Base-by-base conservation (phyloP, 2,113 vertebrate genomes). In the Haemorhous mexicanus region DNA sequence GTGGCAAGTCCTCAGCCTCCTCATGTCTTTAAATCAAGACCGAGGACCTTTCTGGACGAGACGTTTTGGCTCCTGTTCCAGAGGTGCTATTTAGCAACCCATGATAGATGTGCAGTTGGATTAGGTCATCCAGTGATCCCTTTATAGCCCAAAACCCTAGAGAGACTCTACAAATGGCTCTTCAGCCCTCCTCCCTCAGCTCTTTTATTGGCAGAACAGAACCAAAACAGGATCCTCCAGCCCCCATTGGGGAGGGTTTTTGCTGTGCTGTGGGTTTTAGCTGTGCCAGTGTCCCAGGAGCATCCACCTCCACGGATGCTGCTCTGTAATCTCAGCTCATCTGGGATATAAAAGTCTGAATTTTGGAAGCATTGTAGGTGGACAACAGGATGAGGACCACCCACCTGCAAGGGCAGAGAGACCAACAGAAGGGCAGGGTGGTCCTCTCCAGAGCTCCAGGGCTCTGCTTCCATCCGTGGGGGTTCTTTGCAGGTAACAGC, bases 251-350 rank as follows among this genome's bases (percentile, higher is more conserved):
- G 69, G 61, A 76, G 43, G 72, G 39, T 22, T 24, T 24, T 35
- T 6, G 1, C 39, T 0, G 0, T 58, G 59, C 56, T 10, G 0
- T 1, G 18, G 46, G 32, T 49, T 82, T 73, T 41, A 24, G 63
- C 64, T 30, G 46, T 22, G 89, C 37, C 12, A 1, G 3, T n/a
- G 69, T 27, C 67, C 72, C 50, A 3, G 86, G 24, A 84, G 16
- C 59, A 58, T n/a, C 73, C 37, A 2, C 70, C 56, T 47, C 74
- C 44, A 69, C 13, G 2, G 64, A 43, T 33, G 46, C 56, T 67
- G 62, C 62, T 37, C 35, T 27, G 66, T 66, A 10, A 66, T 27
- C 50, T 84, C 77, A 69, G 32, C 9, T 59, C 6, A 1, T 46
- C 46, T 33, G 32, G 70, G 41, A 37, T 66, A 10, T 14, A 37